Percentiles rank a stretch among this genome's conserved stretches.
These are phyloP conservation scores for Epinotia ramella DNA, from an alignment of 2,888 invertebrate genomes.

Conservation along the genomic window DNA sequence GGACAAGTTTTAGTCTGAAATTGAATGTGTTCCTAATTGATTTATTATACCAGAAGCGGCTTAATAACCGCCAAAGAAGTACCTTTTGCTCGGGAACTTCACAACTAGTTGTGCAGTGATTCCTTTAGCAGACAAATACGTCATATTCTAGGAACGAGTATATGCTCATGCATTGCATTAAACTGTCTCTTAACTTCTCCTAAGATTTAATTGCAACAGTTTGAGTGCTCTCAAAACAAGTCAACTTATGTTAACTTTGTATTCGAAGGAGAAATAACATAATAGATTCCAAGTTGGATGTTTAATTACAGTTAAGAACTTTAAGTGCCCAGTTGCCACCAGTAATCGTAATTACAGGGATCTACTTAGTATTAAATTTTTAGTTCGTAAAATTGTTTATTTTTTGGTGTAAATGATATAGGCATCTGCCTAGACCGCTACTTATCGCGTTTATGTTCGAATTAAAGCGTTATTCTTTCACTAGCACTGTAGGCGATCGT, in stretches of 20 bases:
- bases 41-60: too few species aligned
- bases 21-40: too few species aligned
- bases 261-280: constrained; percentile 15
- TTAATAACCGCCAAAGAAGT: background rate
- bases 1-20: too few species aligned
- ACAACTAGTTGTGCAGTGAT: background rate
- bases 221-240: background rate
- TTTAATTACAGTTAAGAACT: constrained; percentile 21
- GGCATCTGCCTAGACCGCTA: too few species aligned
- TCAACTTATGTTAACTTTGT: constrained; percentile 1
- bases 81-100: background rate
- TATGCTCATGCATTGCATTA: background rate
- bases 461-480: too few species aligned
- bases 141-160: background rate
- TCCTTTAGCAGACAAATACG: background rate
- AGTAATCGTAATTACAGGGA: background rate
- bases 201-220: constrained; percentile 15
- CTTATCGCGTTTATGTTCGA: too few species aligned
- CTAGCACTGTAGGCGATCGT: too few species aligned
- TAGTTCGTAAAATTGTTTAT: constrained; percentile 8
- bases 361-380: background rate
- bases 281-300: constrained; percentile 5
- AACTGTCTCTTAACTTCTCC: constrained; percentile 1
- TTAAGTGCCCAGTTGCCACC: constrained; percentile 14
- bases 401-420: background rate